Conservation (phyloP, 2,797 vertebrate genomes). For the Gallirallus australis region DNA sequence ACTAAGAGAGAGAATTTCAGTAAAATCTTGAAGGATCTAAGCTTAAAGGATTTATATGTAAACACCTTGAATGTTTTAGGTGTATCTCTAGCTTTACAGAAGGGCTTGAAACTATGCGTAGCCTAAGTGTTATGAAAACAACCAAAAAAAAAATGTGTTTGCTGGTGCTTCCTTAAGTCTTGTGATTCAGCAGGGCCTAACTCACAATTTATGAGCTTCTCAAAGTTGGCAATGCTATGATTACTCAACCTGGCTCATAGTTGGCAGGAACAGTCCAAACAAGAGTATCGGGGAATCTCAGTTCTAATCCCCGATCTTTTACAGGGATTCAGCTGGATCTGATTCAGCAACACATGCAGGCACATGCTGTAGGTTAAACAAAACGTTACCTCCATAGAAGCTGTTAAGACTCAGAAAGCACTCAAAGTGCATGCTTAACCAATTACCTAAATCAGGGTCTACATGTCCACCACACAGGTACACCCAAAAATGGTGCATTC, state of each 20-base stretch:
- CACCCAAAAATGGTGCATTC: neutral
- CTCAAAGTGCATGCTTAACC: constrained; percentile 2
- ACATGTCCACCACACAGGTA: neutral
- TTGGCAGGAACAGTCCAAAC: constrained; percentile 54
- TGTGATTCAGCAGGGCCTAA: constrained; percentile 27
- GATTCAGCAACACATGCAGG: constrained; percentile 51
- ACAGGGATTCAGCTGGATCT: constrained; percentile 44
- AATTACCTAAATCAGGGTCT: constrained; percentile 15
- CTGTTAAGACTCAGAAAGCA: constrained; percentile 4
- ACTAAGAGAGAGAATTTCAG: neutral
- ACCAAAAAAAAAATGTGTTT: neutral
- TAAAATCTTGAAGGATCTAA: neutral
- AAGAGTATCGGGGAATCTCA: constrained; percentile 41
- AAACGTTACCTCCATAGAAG: constrained; percentile 41
- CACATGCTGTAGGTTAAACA: constrained; percentile 49
- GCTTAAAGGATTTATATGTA: neutral
- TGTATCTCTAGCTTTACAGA: neutral
- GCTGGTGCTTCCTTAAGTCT: neutral
- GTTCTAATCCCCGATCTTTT: constrained; percentile 59
- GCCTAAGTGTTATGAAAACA: neutral
- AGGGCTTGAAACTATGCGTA: neutral
- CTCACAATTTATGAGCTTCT: constrained; percentile 36
- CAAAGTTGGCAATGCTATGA: neutral
- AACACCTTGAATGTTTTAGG: neutral
- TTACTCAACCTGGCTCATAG: constrained; percentile 53